Evolutionary conservation across 2,113 vertebrate genomes (phyloP), one percentile per base, ranked within the genome.

Genomic region (Neodon shergylaensis): DNA sequence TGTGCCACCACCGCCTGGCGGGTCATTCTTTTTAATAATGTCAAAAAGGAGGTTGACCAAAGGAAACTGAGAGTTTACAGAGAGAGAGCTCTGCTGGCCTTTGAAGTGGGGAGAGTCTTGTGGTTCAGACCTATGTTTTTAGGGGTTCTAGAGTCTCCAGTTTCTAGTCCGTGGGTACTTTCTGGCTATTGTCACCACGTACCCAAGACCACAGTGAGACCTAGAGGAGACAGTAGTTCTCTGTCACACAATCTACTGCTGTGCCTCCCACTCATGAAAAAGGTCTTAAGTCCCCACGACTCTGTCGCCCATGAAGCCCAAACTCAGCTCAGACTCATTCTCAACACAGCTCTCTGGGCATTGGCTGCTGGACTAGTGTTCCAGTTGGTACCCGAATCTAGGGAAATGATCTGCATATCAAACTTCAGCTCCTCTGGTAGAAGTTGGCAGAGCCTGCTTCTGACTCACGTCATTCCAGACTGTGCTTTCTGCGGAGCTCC

Each of bases 51-150:
- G 31, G 33, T 39, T 26, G 16, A 36, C 13, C 1, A 72, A 65
- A 58, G 28, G 19, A 88, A 61, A 72, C 4, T 54, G 54, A 36
- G 86, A n/a, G 44, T 36, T 70, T 44, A 21, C 12, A 28, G 2
- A 2, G 11, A 76, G 21, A 77, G 16, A 21, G 9, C 26, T 79
- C 73, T 49, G 2, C 36, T 49, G 42, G 7, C 39, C 33, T 44
- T 83, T 73, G 19, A 61, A n/a, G 8, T 26, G 49, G 31, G 70
- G 19, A 7, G 2, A 36, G 19, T 12, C 26, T 36, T 39, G 66
- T 65, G 19, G 0, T 39, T 16, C 28, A 1, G 73, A 22, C 42
- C 47, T 49, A 0, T 14, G 0, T 65, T 42, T 31, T n/a, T 1
- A 47, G 54, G 47, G 66, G 17, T 61, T 39, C 42, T 19, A 4